These are phyloP conservation scores for Chesias legatella DNA, from an alignment of 2,888 invertebrate genomes.

Conservation along the genomic window DNA sequence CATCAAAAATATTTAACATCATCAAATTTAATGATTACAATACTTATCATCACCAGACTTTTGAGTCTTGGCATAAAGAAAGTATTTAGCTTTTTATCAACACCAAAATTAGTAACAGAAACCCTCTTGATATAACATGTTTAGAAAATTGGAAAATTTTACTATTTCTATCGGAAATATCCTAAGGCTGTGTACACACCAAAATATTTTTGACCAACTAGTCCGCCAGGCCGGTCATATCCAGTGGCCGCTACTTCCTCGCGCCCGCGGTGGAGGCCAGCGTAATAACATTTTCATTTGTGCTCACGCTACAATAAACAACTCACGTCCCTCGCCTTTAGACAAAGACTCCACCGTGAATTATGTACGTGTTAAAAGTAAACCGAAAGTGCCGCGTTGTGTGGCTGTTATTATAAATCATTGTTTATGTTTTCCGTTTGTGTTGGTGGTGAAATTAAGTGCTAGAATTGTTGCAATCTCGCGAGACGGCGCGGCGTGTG, in stretches of 20 bases:
- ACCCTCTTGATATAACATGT: too few relatives aligned
- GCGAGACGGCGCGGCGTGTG: constrained; percentile 50
- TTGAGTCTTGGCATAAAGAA: too few relatives aligned
- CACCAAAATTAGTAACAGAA: too few relatives aligned
- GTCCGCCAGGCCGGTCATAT: constrained; percentile 25
- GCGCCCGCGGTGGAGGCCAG: constrained; percentile 56
- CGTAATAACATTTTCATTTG: constrained; percentile 80
- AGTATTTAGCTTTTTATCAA: too few relatives aligned
- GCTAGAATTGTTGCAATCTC: constrained; percentile 69
- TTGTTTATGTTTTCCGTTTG: constrained; percentile 81
- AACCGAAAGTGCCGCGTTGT: constrained; percentile 79
- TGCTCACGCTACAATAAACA: constrained; percentile 78
- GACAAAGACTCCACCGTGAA: constrained; percentile 78
- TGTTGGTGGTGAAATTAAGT: constrained; percentile 73
- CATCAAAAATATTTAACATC: too few relatives aligned
- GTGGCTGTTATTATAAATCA: constrained; percentile 80
- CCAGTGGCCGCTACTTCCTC: constrained; percentile 41
- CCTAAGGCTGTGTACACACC: too few relatives aligned
- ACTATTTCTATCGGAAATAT: too few relatives aligned
- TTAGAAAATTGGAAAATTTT: too few relatives aligned
- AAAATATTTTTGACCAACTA: constrained; percentile 1
- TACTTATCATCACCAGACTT: too few relatives aligned
- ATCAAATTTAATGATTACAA: too few relatives aligned
- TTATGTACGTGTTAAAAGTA: constrained; percentile 81
- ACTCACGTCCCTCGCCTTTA: constrained; percentile 78